Percentiles rank a stretch among this genome's conserved stretches.
Conservation (phyloP, 2,888 invertebrate genomes). For the Acanthosepion pharaonis region DNA sequence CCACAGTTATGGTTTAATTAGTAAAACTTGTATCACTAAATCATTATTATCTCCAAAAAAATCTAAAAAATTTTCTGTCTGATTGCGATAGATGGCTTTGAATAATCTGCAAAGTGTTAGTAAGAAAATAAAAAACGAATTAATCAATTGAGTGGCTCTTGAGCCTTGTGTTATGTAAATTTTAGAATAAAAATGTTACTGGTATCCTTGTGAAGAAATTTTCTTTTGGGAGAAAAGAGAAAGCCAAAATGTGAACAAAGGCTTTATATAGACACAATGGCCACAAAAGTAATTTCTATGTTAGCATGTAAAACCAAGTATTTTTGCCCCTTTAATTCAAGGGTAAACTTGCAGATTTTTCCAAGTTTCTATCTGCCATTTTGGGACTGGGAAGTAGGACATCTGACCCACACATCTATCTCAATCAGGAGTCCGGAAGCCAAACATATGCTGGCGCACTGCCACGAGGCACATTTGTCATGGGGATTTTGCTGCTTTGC, state of each 20-base stretch:
- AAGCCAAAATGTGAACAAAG: not conserved
- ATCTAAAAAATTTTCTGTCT: too few species aligned
- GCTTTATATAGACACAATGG: not conserved
- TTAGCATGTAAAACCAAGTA: not conserved
- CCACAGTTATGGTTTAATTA: too few species aligned
- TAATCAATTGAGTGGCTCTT: too few species aligned
- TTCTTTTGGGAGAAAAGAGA: not conserved
- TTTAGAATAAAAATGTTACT: too few species aligned
- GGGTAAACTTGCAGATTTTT: constrained; percentile 33
- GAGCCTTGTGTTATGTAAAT: too few species aligned
- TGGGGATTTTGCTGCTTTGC: not conserved
- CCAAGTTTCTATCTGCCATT: not conserved
- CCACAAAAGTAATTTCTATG: not conserved
- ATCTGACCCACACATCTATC: constrained; percentile 10
- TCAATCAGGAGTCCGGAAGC: not conserved
- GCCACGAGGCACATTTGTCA: not conserved
- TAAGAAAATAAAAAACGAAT: too few species aligned
- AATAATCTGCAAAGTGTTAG: too few species aligned
- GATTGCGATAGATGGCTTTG: too few species aligned
- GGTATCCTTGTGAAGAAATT: too few species aligned
- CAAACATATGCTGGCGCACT: not conserved
- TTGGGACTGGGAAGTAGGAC: too few species aligned
- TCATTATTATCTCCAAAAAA: too few species aligned
- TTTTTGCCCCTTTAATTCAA: not conserved
- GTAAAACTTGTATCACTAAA: too few species aligned